A percentile compares a stretch with the other conserved stretches of the same genome.
These are phyloP conservation scores for Diadumene lineata DNA, from an alignment of 92 coral and sea anemone genomes.

Conservation along the genomic window DNA sequence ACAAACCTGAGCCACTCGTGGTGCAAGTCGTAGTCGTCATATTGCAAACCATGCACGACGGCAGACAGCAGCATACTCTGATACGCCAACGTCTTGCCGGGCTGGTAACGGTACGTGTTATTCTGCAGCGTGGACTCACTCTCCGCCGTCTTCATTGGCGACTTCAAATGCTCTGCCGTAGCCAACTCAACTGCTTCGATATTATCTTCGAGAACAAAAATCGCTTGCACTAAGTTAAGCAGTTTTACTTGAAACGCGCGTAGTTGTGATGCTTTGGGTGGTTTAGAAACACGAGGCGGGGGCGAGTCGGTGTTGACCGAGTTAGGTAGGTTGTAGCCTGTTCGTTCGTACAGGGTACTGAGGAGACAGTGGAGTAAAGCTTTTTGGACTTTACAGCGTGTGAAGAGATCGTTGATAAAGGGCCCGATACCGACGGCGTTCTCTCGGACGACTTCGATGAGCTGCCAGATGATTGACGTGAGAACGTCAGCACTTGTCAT, in stretches of 20 bases:
- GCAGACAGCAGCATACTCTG: conserved; percentile 91
- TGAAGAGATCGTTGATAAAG: conserved; percentile 86
- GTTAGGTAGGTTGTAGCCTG: conserved; percentile 48
- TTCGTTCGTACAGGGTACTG: conserved; percentile 70
- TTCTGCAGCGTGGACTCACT: conserved; percentile 52
- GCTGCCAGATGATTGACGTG: conserved; percentile 81
- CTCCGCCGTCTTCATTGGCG: conserved; percentile 70
- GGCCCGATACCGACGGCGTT: conserved; percentile 94
- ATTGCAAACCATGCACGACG: conserved; percentile 80
- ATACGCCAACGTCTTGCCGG: conserved; percentile 76
- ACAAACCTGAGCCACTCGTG: conserved; percentile 96
- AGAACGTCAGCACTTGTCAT: conserved; percentile 85
- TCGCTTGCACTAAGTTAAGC: conserved; percentile 77
- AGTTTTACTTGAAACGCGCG: conserved; percentile 78
- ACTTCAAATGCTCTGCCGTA: conserved; percentile 52
- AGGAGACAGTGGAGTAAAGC: conserved; percentile 92
- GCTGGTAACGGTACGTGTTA: conserved; percentile 71
- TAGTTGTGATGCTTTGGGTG: conserved; percentile 46
- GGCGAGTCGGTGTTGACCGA: conserved; percentile 17
- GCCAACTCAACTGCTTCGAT: conserved; percentile 61
- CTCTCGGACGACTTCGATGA: conserved; percentile 87
- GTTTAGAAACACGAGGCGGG: conserved; percentile 25
- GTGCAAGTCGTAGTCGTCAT: conserved; percentile 78
- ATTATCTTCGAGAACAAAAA: conserved; percentile 79
- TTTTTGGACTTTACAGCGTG: conserved; percentile 96